Base-by-base conservation (phyloP, 1,140 invertebrate species). In the Lucilia sericata region DNA sequence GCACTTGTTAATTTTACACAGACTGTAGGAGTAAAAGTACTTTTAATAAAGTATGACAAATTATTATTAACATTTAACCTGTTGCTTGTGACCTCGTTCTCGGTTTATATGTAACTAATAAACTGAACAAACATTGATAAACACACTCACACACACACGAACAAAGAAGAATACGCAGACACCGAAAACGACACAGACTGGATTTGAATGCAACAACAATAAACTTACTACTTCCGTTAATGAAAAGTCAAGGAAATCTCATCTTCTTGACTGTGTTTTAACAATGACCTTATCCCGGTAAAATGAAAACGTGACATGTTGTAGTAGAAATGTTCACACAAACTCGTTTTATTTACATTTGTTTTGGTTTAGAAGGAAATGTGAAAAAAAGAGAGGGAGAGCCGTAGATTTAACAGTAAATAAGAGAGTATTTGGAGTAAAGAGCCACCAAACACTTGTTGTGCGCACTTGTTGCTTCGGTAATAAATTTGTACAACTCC, bases 241-340 rank as follows among this genome's bases (percentile, higher is more conserved):
- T 80, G 76, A 80, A 80, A 80, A 80, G 76, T 80, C 76, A 80
- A 80, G 76, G 76, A 78, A 42, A 78, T 19, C 13, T 34, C 34
- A 42, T 42, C 60, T 70, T 19, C 60, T 17, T 34, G 9, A 25
- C 8, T 42, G 47, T n/a, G 21, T n/a, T 49, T 80, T 80, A 49
- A 80, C 76, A 80, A 80, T 80, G 76, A 80, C 76, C 76, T 80
- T 80, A 80, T 80, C 76, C 76, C 76, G 76, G 76, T 49, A 80
- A 80, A 49, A 80, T 47, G 17, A 51, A 80, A 80, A 80, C 60
- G 19, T 21, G n/a, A 70, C 60, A 21, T n/a, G n/a, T n/a, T 19
- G 60, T 70, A 21, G 19, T 21, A 13, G 10, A 3, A 21, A 70
- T n/a, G 21, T 21, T 19, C 4, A 8, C 17, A 70, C 60, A n/a